phyloP scores from a whole-genome alignment of 2,797 vertebrate species.

The Lithobates pipiens region DNA sequence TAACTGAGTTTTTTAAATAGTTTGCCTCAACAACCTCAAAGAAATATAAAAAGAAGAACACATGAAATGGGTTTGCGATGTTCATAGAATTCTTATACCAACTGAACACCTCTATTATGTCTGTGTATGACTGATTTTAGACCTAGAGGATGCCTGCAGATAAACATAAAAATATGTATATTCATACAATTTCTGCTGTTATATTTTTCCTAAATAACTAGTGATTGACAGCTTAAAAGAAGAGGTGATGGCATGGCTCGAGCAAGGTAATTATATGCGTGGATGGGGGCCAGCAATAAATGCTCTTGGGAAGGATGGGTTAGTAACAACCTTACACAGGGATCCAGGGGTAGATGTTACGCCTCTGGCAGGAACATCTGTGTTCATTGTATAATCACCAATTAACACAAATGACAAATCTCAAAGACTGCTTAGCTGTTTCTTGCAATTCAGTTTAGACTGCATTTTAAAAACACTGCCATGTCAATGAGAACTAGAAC shows the following conservation, averaged over 20 bases:
- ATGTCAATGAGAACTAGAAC: background rate
- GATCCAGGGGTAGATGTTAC: background rate
- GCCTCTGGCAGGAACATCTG: background rate
- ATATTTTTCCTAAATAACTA: background rate
- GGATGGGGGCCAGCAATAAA: background rate
- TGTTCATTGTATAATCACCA: background rate
- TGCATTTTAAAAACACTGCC: too few relatives aligned
- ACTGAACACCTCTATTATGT: too few relatives aligned
- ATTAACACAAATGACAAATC: slow-evolving; percentile 9
- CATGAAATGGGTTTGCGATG: too few relatives aligned
- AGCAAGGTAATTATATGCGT: background rate
- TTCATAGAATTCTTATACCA: too few relatives aligned
- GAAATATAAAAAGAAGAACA: too few relatives aligned
- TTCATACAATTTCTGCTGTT: background rate
- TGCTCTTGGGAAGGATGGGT: background rate
- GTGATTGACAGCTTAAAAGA: background rate
- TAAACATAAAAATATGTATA: background rate
- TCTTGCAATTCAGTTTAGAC: background rate
- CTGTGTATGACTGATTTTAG: too few relatives aligned
- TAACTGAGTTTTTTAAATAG: too few relatives aligned
- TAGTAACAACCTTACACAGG: background rate
- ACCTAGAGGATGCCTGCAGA: too few relatives aligned
- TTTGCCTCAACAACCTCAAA: too few relatives aligned
- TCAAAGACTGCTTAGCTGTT: background rate
- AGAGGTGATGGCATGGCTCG: background rate